Percentiles rank a stretch among this genome's conserved stretches.
phyloP scores from a whole-genome alignment of 2,888 invertebrate species.

The Branchellion lobata region DNA sequence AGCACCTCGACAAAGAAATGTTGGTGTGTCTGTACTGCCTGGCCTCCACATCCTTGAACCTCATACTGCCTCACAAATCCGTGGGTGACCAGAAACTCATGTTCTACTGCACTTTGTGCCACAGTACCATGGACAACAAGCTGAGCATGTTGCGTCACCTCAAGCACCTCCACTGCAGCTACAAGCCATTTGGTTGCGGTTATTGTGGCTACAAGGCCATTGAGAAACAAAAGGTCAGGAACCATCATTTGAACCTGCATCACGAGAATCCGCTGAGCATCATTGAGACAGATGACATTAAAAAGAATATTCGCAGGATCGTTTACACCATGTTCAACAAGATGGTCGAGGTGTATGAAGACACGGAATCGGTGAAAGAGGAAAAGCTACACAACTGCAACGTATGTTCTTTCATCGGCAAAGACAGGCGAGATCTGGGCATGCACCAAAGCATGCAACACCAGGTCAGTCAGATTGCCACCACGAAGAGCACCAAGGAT shows the following conservation, averaged over 20 bases:
- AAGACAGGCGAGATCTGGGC: background rate
- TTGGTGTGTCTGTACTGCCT: slow-evolving; percentile 10
- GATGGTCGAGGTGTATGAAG: background rate
- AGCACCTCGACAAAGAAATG: background rate
- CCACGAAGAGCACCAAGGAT: background rate
- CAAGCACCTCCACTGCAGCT: slow-evolving; percentile 43
- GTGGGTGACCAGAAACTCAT: background rate
- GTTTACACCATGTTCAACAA: slow-evolving; percentile 33
- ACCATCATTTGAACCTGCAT: slow-evolving; percentile 39
- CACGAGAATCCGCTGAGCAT: slow-evolving; percentile 5
- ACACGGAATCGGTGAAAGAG: background rate
- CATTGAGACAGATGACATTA: slow-evolving; percentile 21
- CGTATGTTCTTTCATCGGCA: background rate
- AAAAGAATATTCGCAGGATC: slow-evolving; percentile 28
- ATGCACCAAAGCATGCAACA: background rate
- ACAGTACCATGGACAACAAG: slow-evolving; percentile 33
- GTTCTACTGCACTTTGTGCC: slow-evolving; percentile 43
- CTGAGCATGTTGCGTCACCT: slow-evolving; percentile 41
- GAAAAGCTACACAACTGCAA: background rate
- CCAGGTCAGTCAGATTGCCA: background rate
- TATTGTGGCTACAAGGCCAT: slow-evolving; percentile 44
- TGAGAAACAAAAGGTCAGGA: slow-evolving; percentile 35
- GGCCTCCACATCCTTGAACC: background rate
- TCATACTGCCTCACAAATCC: background rate
- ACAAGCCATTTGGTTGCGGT: slow-evolving; percentile 42